A percentile compares a stretch with the other conserved stretches of the same genome.
Evolutionary conservation across 2,888 invertebrate genomes (phyloP).

Genomic region (Argyresthia goedartella): DNA sequence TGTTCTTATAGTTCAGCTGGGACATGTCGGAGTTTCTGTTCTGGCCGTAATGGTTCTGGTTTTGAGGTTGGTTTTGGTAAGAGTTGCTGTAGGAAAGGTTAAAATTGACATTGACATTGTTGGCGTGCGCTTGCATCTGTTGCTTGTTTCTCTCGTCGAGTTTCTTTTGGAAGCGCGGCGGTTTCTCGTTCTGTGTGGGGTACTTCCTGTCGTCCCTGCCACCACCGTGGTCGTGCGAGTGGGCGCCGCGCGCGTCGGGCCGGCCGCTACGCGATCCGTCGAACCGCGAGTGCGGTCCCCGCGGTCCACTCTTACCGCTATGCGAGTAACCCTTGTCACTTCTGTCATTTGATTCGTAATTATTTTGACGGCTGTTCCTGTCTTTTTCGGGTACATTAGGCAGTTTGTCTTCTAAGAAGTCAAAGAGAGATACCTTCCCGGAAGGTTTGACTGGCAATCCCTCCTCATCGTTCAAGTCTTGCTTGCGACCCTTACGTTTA

Average conservation of each 20-base stretch:
- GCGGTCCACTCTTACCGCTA: constrained; percentile 42
- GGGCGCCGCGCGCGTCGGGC: constrained; percentile 44
- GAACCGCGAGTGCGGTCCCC: constrained; percentile 41
- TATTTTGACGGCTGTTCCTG: constrained; percentile 37
- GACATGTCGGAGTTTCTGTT: not conserved
- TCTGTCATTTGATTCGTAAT: constrained; percentile 44
- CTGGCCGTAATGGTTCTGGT: constrained; percentile 27
- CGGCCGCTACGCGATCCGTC: constrained; percentile 44
- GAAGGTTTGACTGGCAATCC: constrained; percentile 78
- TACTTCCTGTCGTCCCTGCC: constrained; percentile 52
- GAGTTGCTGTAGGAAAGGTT: constrained; percentile 37
- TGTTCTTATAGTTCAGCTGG: constrained; percentile 32
- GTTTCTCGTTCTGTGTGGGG: constrained; percentile 59
- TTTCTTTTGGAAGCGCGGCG: constrained; percentile 74
- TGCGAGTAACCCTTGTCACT: constrained; percentile 24
- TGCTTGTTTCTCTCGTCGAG: constrained; percentile 59
- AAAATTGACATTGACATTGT: constrained; percentile 22
- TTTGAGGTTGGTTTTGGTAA: constrained; percentile 31
- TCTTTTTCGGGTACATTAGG: constrained; percentile 68
- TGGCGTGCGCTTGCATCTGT: constrained; percentile 22
- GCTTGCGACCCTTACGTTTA: constrained; percentile 44
- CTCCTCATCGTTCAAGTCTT: constrained; percentile 66
- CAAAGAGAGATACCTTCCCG: constrained; percentile 84
- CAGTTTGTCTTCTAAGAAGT: constrained; percentile 86
- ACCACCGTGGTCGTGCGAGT: constrained; percentile 44